These are phyloP conservation scores for Xylophagus ater DNA, from an alignment of 2,888 invertebrate species.

Conservation along the genomic window DNA sequence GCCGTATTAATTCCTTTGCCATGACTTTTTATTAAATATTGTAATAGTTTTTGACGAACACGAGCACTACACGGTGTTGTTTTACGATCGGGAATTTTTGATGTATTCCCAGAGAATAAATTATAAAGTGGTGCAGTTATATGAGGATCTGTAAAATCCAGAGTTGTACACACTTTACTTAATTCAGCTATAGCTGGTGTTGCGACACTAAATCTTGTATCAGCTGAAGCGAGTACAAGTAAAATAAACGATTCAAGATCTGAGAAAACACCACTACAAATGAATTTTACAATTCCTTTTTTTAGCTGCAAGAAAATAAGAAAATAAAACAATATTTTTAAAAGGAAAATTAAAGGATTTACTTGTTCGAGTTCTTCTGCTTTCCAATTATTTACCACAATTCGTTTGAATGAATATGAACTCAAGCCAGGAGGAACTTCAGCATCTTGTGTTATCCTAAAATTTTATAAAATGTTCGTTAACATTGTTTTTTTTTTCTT, in stretches of 20 bases:
- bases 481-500: neutral
- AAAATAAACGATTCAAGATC: conserved; percentile 64
- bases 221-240: conserved; percentile 75
- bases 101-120: conserved; percentile 47
- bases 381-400: conserved; percentile 59
- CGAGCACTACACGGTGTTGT: conserved; percentile 70
- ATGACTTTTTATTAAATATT: conserved; percentile 64
- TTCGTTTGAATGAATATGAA: conserved; percentile 61
- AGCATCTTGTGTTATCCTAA: conserved; percentile 26
- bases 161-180: conserved; percentile 57
- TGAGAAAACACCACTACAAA: conserved; percentile 65
- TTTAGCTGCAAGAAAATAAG: conserved; percentile 44
- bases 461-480: neutral
- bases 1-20: conserved; percentile 63
- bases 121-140: conserved; percentile 66
- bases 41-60: conserved; percentile 73
- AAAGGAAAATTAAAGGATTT: conserved; percentile 15
- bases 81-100: conserved; percentile 54
- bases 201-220: conserved; percentile 79
- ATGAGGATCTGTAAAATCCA: conserved; percentile 65
- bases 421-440: conserved; percentile 66
- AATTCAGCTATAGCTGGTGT: conserved; percentile 77
- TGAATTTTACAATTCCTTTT: conserved; percentile 68
- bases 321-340: conserved; percentile 1
- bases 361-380: conserved; percentile 76